Percentiles rank a stretch among this genome's conserved stretches.
Evolutionary conservation across 2,113 vertebrate genomes (phyloP).

Genomic region (Acanthochromis polyacanthus): DNA sequence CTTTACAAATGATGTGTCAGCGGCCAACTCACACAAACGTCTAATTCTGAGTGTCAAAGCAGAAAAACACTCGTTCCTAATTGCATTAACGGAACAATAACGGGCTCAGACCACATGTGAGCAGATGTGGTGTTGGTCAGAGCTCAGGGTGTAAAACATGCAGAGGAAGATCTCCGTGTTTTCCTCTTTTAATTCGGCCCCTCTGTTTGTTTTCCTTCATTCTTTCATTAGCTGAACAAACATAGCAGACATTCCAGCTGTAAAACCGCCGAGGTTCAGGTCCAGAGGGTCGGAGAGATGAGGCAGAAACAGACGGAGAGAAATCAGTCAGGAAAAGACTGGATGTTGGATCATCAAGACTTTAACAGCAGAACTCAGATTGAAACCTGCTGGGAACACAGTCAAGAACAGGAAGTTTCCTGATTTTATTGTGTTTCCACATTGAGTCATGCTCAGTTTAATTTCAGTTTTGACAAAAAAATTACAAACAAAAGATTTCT

Average conservation of each 20-base stretch:
- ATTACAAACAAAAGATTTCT: no score
- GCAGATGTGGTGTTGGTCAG: neutral
- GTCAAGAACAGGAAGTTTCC: no score
- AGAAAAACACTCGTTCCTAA: conserved; percentile 3
- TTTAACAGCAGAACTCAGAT: no score
- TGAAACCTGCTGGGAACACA: no score
- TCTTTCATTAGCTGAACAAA: conserved; percentile 82
- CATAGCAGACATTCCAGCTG: conserved; percentile 79
- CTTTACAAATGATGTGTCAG: neutral
- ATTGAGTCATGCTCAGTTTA: no score
- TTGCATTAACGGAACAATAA: conserved; percentile 9
- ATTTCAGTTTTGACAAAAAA: no score
- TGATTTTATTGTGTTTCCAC: no score
- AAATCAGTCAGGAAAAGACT: neutral
- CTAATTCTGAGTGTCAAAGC: conserved; percentile 3
- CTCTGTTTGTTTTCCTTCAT: conserved; percentile 75
- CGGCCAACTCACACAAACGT: neutral
- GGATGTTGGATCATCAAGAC: no score
- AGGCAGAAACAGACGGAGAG: conserved; percentile 16
- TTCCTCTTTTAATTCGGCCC: conserved; percentile 72
- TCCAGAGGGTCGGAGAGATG: conserved; percentile 37
- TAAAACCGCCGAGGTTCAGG: conserved; percentile 70
- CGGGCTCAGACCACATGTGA: conserved; percentile 3
- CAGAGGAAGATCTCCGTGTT: conserved; percentile 31
- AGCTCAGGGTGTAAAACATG: conserved; percentile 22